A percentile compares a stretch with the other conserved stretches of the same genome.
These are phyloP conservation scores for Pristionchus arcanus DNA, from an alignment of 2,888 invertebrate species.

Conservation along the genomic window DNA sequence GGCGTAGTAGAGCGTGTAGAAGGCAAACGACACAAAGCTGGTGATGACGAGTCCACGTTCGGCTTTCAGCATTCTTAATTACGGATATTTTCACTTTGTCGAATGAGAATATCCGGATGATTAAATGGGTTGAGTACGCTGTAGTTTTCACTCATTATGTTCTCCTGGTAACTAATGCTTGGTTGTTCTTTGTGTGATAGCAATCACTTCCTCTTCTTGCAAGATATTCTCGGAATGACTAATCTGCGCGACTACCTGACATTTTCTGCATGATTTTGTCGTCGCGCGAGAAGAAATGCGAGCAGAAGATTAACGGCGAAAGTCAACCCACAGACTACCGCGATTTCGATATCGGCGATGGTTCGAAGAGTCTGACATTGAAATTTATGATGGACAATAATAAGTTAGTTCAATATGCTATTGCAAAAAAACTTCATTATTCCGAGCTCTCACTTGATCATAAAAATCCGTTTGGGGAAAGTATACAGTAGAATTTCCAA, in stretches of 20 bases:
- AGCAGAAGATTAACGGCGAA: neutral
- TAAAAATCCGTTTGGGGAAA: neutral
- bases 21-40: neutral
- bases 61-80: neutral
- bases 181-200: too few relatives aligned
- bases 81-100: neutral
- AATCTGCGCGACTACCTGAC: neutral
- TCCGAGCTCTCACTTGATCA: neutral
- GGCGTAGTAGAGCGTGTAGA: neutral
- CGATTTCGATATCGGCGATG: neutral
- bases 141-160: too few relatives aligned
- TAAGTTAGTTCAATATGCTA: too few relatives aligned
- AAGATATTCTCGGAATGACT: neutral
- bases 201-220: neutral
- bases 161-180: too few relatives aligned
- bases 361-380: conserved; percentile 3
- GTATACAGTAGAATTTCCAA: neutral
- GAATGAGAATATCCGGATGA: too few relatives aligned
- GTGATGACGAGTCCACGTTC: neutral
- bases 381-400: too few relatives aligned
- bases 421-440: too few relatives aligned
- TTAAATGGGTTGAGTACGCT: too few relatives aligned
- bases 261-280: neutral
- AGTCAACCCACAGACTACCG: neutral
- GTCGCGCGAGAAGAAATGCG: conserved; percentile 8